phyloP scores from a whole-genome alignment of 2,888 invertebrate genomes.

The Fragum fragum region DNA sequence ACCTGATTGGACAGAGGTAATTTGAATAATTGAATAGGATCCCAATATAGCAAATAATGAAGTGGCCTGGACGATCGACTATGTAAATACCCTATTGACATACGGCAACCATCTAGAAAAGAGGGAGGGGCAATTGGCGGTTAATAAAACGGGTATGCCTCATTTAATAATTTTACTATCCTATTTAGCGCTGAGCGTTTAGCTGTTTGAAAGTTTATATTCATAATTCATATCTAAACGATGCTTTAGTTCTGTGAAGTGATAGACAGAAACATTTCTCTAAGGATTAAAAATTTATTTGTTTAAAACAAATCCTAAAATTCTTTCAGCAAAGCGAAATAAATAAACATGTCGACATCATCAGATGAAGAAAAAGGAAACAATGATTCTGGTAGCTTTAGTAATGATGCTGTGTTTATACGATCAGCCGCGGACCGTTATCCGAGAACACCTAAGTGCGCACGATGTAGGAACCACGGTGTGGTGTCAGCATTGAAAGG shows the following conservation, averaged over 20 bases:
- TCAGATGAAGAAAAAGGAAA: slow-evolving; percentile 44
- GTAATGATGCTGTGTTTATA: slow-evolving; percentile 50
- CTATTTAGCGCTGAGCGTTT: not conserved
- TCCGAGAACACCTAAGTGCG: slow-evolving; percentile 98
- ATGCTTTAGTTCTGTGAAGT: too few species aligned
- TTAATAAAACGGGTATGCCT: slow-evolving; percentile 24
- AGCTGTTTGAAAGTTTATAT: not conserved
- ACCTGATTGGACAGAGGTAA: slow-evolving; percentile 18
- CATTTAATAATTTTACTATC: slow-evolving; percentile 25
- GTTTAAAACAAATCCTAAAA: not conserved
- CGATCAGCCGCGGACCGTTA: slow-evolving; percentile 91
- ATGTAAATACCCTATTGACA: slow-evolving; percentile 34
- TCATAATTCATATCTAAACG: not conserved
- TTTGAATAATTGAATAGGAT: slow-evolving; percentile 28
- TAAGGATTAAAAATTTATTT: not conserved
- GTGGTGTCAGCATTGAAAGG: slow-evolving; percentile 97
- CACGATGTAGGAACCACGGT: slow-evolving; percentile 98
- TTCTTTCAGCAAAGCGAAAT: not conserved
- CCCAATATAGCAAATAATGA: slow-evolving; percentile 42
- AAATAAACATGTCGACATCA: slow-evolving; percentile 50
- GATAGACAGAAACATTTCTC: too few species aligned
- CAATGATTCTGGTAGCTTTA: not conserved
- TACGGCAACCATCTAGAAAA: slow-evolving; percentile 11
- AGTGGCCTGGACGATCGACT: slow-evolving; percentile 31
- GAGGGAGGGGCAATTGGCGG: slow-evolving; percentile 14